Evolutionary conservation across 2,113 vertebrate genomes (phyloP), one percentile per base, ranked within the genome.

Genomic region (Periophthalmus modestus): DNA sequence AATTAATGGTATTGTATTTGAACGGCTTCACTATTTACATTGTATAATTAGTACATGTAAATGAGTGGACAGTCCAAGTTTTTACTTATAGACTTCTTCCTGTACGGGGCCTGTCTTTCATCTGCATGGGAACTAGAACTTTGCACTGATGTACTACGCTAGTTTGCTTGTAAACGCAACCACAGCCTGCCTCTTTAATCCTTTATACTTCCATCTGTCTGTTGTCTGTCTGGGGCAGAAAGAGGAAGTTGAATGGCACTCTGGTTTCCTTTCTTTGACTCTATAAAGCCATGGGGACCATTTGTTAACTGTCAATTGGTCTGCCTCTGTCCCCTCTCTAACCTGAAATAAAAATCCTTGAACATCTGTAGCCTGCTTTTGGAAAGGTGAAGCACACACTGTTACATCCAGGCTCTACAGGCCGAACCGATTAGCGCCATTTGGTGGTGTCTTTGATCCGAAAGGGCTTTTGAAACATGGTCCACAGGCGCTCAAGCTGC

Each of bases 271-370:
- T 82, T 85, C 58, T 72, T 23, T 50, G 21, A 61, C 70, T 80
- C 77, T 52, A 82, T 88, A 89, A 90, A 91, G 82, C 69, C 77
- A 46, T 48, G 52, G 47, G 73, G 76, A 80, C 77, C 76, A 74
- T 88, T 88, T 87, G 75, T 86, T 83, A 88, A 83, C 74, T 89
- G 81, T 88, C 81, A 69, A 59, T 78, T n/a, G 75, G 80, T 85
- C 62, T 74, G 71, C 73, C 82, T 78, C 81, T 83, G 83, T 82
- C 80, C 85, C 78, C 62, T 68, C 63, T 69, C 79, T 85, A 85
- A 89, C 89, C 85, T 28, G 7, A 79, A 84, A 82, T 82, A 82
- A 86, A 90, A 89, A 78, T 75, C 85, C 59, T 58, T 39, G 76
- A 63, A 85, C 77, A 87, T 86, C 80, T 78, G 83, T 16, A 74